A percentile compares a stretch with the other conserved stretches of the same genome.
These are phyloP conservation scores for Anas capensis DNA, from an alignment of 2,797 vertebrate species.

Conservation along the genomic window DNA sequence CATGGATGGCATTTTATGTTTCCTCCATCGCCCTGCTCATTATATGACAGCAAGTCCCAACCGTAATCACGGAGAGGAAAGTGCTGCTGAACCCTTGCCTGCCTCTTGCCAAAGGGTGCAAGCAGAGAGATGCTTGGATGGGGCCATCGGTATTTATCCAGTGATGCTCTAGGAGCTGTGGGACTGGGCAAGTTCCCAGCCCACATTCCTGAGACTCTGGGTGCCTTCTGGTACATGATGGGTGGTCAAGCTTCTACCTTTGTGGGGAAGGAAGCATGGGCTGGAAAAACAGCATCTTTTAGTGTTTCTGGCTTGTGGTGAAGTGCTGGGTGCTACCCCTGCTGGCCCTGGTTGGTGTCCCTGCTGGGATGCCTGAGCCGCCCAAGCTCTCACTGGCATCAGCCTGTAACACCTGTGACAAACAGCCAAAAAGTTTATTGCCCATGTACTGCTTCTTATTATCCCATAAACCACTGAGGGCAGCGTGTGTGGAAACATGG, in stretches of 20 bases:
- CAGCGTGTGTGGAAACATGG: accelerated
- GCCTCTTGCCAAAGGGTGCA: accelerated
- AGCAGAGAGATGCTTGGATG: neutral
- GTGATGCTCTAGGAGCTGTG: neutral
- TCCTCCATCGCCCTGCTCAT: neutral
- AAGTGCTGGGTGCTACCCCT: accelerated
- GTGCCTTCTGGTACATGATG: accelerated
- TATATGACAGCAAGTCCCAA: neutral
- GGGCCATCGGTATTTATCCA: neutral
- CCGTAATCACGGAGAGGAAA: neutral
- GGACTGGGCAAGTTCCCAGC: neutral
- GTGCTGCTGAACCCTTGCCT: accelerated
- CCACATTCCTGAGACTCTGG: neutral
- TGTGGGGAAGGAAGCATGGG: neutral
- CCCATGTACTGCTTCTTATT: neutral
- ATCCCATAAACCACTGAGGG: neutral
- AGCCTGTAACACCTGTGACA: constrained; percentile 13
- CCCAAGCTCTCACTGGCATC: accelerated
- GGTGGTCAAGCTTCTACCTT: neutral
- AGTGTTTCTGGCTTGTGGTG: neutral
- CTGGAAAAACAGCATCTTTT: neutral
- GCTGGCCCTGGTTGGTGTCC: neutral
- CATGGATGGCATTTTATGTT: neutral
- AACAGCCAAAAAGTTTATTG: constrained; percentile 14
- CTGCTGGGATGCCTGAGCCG: accelerated